A percentile compares a stretch with the other conserved stretches of the same genome.
These are phyloP conservation scores for Rhorus exstirpatorius DNA, from an alignment of 2,888 invertebrate genomes.

Conservation along the genomic window DNA sequence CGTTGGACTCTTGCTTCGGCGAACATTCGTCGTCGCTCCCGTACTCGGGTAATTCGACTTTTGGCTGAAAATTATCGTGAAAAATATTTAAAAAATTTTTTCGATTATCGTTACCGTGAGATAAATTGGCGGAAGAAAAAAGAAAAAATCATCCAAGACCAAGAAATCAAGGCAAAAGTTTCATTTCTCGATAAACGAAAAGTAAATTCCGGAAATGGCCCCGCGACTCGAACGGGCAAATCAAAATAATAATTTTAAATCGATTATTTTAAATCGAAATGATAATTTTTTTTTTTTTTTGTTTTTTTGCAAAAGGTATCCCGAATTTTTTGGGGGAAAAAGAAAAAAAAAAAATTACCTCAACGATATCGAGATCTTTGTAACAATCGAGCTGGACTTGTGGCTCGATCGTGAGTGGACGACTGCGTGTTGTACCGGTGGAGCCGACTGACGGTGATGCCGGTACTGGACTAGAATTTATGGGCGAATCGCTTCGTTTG, in stretches of 20 bases:
- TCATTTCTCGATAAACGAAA: too few species aligned
- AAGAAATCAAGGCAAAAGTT: too few species aligned
- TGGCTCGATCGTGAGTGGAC: constrained; percentile 84
- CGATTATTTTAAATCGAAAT: too few species aligned
- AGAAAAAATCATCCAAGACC: too few species aligned
- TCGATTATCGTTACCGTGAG: not conserved
- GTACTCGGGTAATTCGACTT: constrained; percentile 91
- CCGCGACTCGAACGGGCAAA: too few species aligned
- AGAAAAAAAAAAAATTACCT: constrained; percentile 76
- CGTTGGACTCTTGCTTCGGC: constrained; percentile 84
- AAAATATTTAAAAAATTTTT: constrained; percentile 12
- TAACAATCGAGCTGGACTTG: constrained; percentile 86
- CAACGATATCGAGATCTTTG: constrained; percentile 85
- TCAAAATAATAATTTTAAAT: too few species aligned
- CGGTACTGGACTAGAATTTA: constrained; percentile 85
- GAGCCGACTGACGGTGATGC: constrained; percentile 78
- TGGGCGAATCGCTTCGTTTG: constrained; percentile 85
- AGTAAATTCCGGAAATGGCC: too few species aligned
- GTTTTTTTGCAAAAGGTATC: too few species aligned
- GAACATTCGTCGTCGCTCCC: constrained; percentile 90
- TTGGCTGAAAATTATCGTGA: constrained; percentile 87
- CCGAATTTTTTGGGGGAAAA: too few species aligned
- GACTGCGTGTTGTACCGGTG: constrained; percentile 82
- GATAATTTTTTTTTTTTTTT: too few species aligned
- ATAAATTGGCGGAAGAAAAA: too few species aligned